Evolutionary conservation across 1,140 invertebrate genomes (phyloP).

Genomic region (Brachionus sp.): DNA sequence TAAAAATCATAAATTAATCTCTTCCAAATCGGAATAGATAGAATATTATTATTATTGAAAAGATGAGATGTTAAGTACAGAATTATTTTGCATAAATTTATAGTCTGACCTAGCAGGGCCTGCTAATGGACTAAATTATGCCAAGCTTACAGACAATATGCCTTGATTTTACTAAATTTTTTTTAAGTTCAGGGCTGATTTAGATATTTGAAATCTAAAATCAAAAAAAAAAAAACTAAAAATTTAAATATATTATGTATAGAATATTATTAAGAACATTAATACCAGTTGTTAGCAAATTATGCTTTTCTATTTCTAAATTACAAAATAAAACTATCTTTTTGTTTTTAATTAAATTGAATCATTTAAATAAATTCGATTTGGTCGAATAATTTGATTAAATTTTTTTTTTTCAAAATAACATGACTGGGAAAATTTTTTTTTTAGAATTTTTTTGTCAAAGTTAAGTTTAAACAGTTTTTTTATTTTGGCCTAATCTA

Average conservation of each 20-base stretch:
- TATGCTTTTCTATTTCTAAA: background rate
- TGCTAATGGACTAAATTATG: background rate
- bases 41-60: background rate
- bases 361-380: too few species aligned
- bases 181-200: background rate
- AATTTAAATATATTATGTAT: background rate
- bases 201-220: background rate
- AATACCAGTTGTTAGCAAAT: background rate
- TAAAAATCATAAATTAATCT: conserved; percentile 37
- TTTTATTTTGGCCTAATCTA: too few species aligned
- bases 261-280: background rate
- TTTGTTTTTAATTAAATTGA: too few species aligned
- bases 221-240: background rate
- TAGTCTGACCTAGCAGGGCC: background rate
- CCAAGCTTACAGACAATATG: background rate
- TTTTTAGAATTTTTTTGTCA: too few species aligned
- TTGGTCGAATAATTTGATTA: too few species aligned
- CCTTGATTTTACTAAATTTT: background rate
- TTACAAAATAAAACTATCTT: background rate
- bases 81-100: background rate
- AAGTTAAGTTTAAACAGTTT: too few species aligned
- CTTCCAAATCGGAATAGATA: background rate
- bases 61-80: background rate
- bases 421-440: too few species aligned
- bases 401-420: too few species aligned